Evolutionary conservation across 2,888 invertebrate species (phyloP), one percentile per base, ranked within the genome.

Genomic region (Lepidocyrtinus sp.): DNA sequence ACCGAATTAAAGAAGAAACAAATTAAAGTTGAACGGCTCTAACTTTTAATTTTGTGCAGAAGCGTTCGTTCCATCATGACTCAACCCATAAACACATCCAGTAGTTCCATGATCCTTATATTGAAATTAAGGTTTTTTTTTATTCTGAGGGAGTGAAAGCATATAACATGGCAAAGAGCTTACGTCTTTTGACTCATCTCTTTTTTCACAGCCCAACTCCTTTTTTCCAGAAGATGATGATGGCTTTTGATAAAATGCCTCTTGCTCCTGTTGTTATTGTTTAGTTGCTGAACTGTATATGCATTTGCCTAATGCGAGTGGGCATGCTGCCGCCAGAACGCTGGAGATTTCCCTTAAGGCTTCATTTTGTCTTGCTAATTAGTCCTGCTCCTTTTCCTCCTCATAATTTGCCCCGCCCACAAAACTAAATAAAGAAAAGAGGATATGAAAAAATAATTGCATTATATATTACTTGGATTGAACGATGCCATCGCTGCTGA

Each of bases 361-460:
- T 73, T 73, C 78, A 78, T 78, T 73, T 78, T 78, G 73, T 78
- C 72, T 78, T 72, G 64, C 78, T 78, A 78, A 78, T 78, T 78
- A 78, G 73, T 68, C 73, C 67, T 65, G 67, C 65, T 59, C 67
- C 50, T 73, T 22, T 62, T 15, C 22, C 22, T 62, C 21, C 36
- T 36, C 36, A 7, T 36, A 36, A 36, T 36, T 36, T 36, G 36
- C 36, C 12, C 36, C 36, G 5, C 36, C 36, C 36, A 36, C 36
- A 36, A 36, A 36, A 36, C 36, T 36, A 36, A 36, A 36, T 7
- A 36, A 36, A 36, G 36, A 36, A 36, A 36, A 36, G 36, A 12
- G 12, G 5, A 7, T 36, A 36, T 36, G 36, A 36, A 36, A 36
- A 36, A 5, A 36, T 7, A 36, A 36, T 36, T 36, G 12, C 12